Conservation (phyloP, 2,113 vertebrate species). For the Petroica traversi region DNA sequence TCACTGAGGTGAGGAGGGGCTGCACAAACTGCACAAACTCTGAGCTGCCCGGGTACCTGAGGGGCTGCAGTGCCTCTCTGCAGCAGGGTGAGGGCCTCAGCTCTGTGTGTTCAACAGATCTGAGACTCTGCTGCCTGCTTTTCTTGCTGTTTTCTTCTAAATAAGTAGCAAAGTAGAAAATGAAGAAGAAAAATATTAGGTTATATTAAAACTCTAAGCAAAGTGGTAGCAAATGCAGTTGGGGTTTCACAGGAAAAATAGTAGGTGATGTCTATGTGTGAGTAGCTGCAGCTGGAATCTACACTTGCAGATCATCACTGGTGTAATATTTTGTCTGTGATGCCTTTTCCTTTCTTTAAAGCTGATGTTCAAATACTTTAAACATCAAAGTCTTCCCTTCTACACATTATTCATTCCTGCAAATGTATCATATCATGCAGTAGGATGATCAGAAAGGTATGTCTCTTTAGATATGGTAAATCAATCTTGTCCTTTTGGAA, state of each 20-base stretch:
- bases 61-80: conserved; percentile 6
- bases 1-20: background rate
- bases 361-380: background rate
- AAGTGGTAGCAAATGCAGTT: background rate
- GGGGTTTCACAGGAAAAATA: background rate
- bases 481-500: conserved; percentile 7
- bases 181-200: background rate
- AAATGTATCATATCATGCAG: background rate
- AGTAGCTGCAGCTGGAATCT: background rate
- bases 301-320: background rate
- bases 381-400: conserved; percentile 35
- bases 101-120: background rate
- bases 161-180: background rate
- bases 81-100: conserved; percentile 52
- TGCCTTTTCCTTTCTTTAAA: background rate
- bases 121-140: background rate
- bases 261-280: background rate
- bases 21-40: background rate
- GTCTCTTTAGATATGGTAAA: conserved; percentile 28
- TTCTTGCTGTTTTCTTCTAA: background rate
- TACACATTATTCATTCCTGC: conserved; percentile 7
- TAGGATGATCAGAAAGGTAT: conserved; percentile 31
- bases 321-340: background rate
- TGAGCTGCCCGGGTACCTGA: rapidly evolving
- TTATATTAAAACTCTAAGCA: background rate